phyloP scores from a whole-genome alignment of 2,797 vertebrate species.

The Poliocrania exsul region DNA sequence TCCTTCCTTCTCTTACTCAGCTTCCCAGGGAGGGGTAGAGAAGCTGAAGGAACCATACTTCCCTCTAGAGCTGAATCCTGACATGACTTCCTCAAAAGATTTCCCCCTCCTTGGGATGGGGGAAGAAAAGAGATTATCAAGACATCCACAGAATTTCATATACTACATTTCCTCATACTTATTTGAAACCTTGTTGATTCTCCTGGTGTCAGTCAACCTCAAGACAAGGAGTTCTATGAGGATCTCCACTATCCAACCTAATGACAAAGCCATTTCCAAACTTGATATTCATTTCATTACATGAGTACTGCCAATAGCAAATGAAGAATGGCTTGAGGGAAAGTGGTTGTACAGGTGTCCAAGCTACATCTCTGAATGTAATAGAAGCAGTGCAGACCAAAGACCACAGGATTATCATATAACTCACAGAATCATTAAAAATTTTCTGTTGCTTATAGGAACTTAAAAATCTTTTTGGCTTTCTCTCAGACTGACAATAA shows the following conservation, averaged over 20 bases:
- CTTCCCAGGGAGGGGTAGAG: background rate
- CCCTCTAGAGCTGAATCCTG: background rate
- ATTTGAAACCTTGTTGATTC: background rate
- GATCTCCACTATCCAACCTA: background rate
- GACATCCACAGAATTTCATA: background rate
- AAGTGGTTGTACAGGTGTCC: background rate
- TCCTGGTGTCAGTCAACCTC: background rate
- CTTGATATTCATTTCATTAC: background rate
- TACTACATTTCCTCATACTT: background rate
- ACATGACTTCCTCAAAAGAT: background rate
- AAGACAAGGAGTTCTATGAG: background rate
- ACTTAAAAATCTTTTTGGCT: background rate
- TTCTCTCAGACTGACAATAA: background rate
- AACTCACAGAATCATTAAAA: background rate
- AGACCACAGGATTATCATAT: background rate
- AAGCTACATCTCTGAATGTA: background rate
- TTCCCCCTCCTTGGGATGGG: background rate
- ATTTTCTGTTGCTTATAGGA: background rate
- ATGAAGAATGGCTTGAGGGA: background rate
- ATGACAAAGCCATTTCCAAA: background rate
- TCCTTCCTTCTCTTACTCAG: background rate
- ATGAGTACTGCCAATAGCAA: background rate
- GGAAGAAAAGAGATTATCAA: background rate
- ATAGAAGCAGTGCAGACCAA: background rate
- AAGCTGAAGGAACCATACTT: background rate